A percentile compares a stretch with the other conserved stretches of the same genome.
phyloP scores from a whole-genome alignment of 2,888 invertebrate species.

The Carpatolechia fugitivella region DNA sequence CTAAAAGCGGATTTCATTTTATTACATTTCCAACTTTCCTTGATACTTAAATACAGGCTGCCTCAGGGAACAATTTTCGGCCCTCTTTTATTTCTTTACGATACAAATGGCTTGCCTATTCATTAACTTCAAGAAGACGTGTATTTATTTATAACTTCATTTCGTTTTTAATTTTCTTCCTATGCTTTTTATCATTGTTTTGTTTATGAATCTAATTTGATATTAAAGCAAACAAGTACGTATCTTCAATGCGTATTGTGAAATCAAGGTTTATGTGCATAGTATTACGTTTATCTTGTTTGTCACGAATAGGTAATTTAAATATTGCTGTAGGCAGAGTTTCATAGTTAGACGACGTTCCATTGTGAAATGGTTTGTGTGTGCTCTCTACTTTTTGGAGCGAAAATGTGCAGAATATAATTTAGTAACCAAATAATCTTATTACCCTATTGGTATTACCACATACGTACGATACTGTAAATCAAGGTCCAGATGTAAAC shows the following conservation, averaged over 20 bases:
- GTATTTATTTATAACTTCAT: no score
- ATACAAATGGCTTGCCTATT: no score
- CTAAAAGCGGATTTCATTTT: neutral
- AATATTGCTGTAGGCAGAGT: neutral
- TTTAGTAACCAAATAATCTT: no score
- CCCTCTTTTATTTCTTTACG: neutral
- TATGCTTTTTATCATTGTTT: no score
- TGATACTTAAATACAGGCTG: neutral
- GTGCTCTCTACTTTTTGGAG: no score
- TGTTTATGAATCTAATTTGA: no score
- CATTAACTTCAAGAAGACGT: no score
- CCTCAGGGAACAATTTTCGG: neutral
- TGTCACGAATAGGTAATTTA: constrained; percentile 1
- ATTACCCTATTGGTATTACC: neutral
- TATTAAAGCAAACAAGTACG: no score
- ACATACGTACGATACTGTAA: neutral
- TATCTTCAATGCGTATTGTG: neutral
- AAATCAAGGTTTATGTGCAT: neutral
- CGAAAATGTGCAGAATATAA: no score
- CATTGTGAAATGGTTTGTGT: no score
- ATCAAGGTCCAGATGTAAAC: neutral
- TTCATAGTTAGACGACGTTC: no score
- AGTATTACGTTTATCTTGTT: neutral
- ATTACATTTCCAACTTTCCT: neutral
- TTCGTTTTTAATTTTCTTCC: no score